Evolutionary conservation across 2,113 vertebrate genomes (phyloP).

Genomic region (Petrocephalus microphthalmus): DNA sequence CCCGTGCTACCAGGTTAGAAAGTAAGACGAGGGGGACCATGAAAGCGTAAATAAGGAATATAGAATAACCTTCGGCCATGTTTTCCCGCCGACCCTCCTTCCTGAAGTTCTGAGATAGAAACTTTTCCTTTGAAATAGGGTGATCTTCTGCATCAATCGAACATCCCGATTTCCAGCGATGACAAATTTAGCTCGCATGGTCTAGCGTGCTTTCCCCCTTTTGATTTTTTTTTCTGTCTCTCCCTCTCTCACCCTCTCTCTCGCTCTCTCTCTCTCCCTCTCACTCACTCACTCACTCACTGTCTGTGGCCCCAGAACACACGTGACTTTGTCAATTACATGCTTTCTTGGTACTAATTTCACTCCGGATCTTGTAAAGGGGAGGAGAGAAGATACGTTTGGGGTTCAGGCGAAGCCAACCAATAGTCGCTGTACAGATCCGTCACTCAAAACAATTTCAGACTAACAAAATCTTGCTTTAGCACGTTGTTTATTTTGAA

Average conservation of each 20-base stretch:
- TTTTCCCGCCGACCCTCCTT: slow-evolving; percentile 92
- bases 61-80: slow-evolving; percentile 97
- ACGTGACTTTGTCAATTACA: slow-evolving; percentile 97
- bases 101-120: slow-evolving; percentile 86
- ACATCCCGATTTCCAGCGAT: slow-evolving; percentile 88
- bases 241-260: slow-evolving; percentile 46
- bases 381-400: slow-evolving; percentile 42
- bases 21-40: slow-evolving; percentile 53
- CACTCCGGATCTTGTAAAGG: slow-evolving; percentile 62
- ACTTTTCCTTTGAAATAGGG: slow-evolving; percentile 82
- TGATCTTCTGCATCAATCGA: slow-evolving; percentile 83
- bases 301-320: slow-evolving; percentile 68
- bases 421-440: slow-evolving; percentile 62
- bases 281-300: slow-evolving; percentile 43
- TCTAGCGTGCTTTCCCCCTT: slow-evolving; percentile 89
- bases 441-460: slow-evolving; percentile 69
- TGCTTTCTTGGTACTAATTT: slow-evolving; percentile 86
- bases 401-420: slow-evolving; percentile 62
- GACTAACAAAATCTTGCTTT: slow-evolving; percentile 58
- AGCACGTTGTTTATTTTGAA: slow-evolving; percentile 48
- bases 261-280: slow-evolving; percentile 65
- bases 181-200: slow-evolving; percentile 90
- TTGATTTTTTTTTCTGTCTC: slow-evolving; percentile 66
- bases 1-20: slow-evolving; percentile 51
- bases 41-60: slow-evolving; percentile 65